A percentile compares a stretch with the other conserved stretches of the same genome.
Evolutionary conservation across 2,888 invertebrate genomes (phyloP).

Genomic region (Amblyjoppa fuscipennis): DNA sequence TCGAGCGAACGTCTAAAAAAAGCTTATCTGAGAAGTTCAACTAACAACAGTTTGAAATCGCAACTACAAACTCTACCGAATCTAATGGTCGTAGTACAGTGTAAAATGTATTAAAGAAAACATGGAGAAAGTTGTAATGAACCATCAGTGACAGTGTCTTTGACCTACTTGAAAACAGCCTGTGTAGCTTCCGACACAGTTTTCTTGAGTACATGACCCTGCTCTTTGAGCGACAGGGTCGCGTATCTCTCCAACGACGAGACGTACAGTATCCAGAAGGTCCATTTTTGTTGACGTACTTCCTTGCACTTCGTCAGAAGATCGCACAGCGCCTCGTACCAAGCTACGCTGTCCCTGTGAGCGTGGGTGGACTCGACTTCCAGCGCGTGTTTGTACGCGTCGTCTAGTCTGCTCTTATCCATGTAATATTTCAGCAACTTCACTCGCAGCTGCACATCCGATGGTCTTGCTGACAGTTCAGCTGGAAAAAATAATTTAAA

Average conservation of each 20-base stretch:
- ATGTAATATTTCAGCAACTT: conserved; percentile 91
- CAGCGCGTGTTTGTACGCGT: conserved; percentile 92
- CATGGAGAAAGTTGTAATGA: too few species aligned
- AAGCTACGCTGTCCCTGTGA: conserved; percentile 86
- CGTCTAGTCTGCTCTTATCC: conserved; percentile 89
- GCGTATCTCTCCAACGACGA: conserved; percentile 80
- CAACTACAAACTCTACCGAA: too few species aligned
- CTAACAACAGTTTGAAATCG: too few species aligned
- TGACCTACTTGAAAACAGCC: conserved; percentile 80
- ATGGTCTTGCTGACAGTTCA: conserved; percentile 90
- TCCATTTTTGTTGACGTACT: conserved; percentile 76
- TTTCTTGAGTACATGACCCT: conserved; percentile 77
- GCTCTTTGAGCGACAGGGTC: conserved; percentile 80
- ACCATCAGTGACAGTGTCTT: not conserved
- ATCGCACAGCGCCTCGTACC: conserved; percentile 85
- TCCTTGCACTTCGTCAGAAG: conserved; percentile 79
- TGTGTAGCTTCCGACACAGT: conserved; percentile 79
- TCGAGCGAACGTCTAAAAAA: too few species aligned
- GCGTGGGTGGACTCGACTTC: conserved; percentile 89
- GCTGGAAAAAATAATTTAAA: conserved; percentile 82
- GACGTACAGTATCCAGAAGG: conserved; percentile 82
- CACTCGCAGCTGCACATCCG: conserved; percentile 91
- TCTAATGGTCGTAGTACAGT: too few species aligned
- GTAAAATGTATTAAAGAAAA: too few species aligned
- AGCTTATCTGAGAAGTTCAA: too few species aligned